Evolutionary conservation across 2,797 vertebrate genomes (phyloP), one percentile per base, ranked within the genome.

Genomic region (Sylvia borin): DNA sequence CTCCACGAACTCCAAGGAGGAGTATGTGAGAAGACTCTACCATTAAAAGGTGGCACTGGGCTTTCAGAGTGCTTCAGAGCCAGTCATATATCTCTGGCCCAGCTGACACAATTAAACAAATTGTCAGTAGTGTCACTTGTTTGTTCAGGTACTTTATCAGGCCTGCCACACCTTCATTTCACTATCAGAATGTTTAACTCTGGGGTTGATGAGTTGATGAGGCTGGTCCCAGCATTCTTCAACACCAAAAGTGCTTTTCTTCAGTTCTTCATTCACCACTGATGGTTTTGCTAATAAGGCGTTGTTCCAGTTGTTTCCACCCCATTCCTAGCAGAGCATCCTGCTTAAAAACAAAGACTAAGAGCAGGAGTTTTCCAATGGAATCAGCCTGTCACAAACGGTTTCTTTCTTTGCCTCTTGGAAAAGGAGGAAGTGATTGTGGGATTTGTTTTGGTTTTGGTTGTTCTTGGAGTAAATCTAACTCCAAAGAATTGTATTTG

Each of bases 401-500:
- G 11, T 47, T 75, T 67, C 18, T 62, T 22, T 50, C 31, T 48
- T 50, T 68, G 34, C 2, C 29, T 84, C 27, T 54, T 70, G 43
- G 29, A 45, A 81, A 57, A 62, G 12, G 19, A 71, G 7, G 10
- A 65, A 61, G 9, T 42, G 12, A 32, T 51, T 26, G 22, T 27
- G 4, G 17, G 13, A 6, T 40, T 53, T 66, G 25, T 1, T 54
- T 43, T 16, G 42, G 8, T 2, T 4, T 32, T 29, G 29, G 25
- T 47, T 65, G 8, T n/a, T 72, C 10, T 26, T 55, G 5, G 32
- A 68, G 13, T 61, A 79, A 68, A 85, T 55, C 38, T 67, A 43
- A 0, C 1, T 12, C n/a, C 1, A 2, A 70, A 65, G 13, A 67
- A 29, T 6, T 32, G 2, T 17, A 34, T n/a, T 74, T 85, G 24